phyloP scores from a whole-genome alignment of 1,140 invertebrate species.

The Hydropsyche tenuis region DNA sequence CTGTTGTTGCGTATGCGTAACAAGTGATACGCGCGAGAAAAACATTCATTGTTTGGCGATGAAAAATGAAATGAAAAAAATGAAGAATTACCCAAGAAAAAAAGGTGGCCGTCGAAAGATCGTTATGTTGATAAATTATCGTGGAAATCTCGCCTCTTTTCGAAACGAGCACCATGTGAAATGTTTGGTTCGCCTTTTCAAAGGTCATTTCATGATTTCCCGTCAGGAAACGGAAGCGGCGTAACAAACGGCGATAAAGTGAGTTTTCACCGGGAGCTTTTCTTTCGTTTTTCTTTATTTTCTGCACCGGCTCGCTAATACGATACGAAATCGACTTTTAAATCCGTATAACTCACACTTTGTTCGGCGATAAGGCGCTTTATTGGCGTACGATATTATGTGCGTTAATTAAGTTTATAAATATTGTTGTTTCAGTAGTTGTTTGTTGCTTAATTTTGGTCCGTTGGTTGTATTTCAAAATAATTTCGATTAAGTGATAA shows the following conservation, averaged over 20 bases:
- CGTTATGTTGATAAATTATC: constrained; percentile 19
- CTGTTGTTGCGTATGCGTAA: not conserved
- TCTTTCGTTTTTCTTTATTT: not conserved
- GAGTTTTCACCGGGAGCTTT: constrained; percentile 1
- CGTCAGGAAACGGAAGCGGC: constrained; percentile 17
- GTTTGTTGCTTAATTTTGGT: too few relatives aligned
- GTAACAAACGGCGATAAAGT: constrained; percentile 19
- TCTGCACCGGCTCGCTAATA: not conserved
- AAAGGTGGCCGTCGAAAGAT: not conserved
- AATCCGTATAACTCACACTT: not conserved
- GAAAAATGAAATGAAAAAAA: too few relatives aligned
- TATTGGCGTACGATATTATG: too few relatives aligned
- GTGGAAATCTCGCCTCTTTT: constrained; percentile 11
- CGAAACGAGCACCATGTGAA: not conserved
- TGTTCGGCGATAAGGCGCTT: too few relatives aligned
- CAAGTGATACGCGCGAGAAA: not conserved
- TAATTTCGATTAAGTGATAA: too few relatives aligned
- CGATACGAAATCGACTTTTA: not conserved
- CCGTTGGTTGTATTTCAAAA: too few relatives aligned
- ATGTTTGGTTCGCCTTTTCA: constrained; percentile 5
- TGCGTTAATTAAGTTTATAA: too few relatives aligned
- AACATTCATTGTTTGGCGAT: not conserved
- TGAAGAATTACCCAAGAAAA: too few relatives aligned
- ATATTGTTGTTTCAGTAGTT: too few relatives aligned
- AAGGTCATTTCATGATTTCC: constrained; percentile 21